Evolutionary conservation across 2,888 invertebrate genomes (phyloP), one percentile per base, ranked within the genome.

Genomic region (Lycaena phlaeas): DNA sequence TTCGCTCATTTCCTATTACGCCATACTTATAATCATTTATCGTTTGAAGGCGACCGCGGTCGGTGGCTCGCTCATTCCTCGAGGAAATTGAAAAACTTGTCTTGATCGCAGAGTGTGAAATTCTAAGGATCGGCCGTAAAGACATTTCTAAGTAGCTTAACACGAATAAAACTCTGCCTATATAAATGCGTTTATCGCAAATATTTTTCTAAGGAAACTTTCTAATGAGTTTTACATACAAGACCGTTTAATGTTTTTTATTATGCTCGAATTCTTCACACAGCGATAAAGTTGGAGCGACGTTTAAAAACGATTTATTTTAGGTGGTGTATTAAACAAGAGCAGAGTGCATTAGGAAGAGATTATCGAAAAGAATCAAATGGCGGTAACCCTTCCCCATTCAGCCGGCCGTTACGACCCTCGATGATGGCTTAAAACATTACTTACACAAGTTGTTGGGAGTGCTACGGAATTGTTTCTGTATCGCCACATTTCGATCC

Each of bases 281-380:
- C 12, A 18, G 17, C 12, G 9, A 18, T 12, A 17, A 22, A 12
- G 17, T 18, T 22, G 6, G 2, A 22, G n/a, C n/a, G n/a, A n/a
- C n/a, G n/a, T n/a, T n/a, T n/a, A 7, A 34, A 31, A 34, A 34
- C 34, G 34, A 34, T 34, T 34, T 18, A 34, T 34, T 18, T 22
- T 22, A 18, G 34, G 12, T 22, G 34, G 34, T 34, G 22, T 18
- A 34, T 34, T 14, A 31, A 45, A 46, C 49, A 46, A 51, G 51
- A 57, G 54, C 53, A 54, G 56, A 64, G 61, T 70, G 70, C 66
- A 76, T 76, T 77, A 77, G 64, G 65, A 56, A 67, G 69, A 64
- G 74, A 77, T 78, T 77, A 78, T 76, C 67, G 72, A 61, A 72
- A 76, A 74, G 73, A 77, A 75, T 76, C 75, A 69, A 74, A 76